These are phyloP conservation scores for Pachypsylla venusta DNA, from an alignment of 1,140 invertebrate species.

Conservation along the genomic window DNA sequence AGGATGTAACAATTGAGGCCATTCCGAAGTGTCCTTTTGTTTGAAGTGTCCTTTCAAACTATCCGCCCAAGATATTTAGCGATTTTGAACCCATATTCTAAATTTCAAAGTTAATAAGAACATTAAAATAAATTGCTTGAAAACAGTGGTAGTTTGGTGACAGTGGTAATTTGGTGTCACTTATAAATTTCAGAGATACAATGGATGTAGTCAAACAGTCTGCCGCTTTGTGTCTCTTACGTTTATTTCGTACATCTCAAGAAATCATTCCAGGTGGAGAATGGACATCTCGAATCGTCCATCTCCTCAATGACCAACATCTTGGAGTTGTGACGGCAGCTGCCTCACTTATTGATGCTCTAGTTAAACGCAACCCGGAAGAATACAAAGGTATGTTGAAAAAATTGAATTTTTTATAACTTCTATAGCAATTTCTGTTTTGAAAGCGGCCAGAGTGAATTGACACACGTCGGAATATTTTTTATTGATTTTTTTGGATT, in stretches of 20 bases:
- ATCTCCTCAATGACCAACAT: conserved; percentile 97
- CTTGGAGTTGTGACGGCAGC: conserved; percentile 98
- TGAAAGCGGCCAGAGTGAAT: too few species aligned
- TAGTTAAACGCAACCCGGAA: conserved; percentile 96
- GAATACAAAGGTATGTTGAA: conserved; percentile 99
- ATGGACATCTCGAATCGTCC: conserved; percentile 98
- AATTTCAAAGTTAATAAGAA: not conserved
- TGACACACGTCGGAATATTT: too few species aligned
- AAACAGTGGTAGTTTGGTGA: too few species aligned
- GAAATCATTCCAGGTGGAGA: conserved; percentile 94
- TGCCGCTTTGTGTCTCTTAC: conserved; percentile 87
- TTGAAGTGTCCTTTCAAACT: too few species aligned
- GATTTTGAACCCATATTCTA: not conserved
- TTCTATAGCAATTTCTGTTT: too few species aligned
- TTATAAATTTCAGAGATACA: conserved; percentile 82
- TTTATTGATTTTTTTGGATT: too few species aligned
- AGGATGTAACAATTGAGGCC: too few species aligned
- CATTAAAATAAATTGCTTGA: too few species aligned
- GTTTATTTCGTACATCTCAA: conserved; percentile 81
- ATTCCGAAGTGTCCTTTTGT: too few species aligned
- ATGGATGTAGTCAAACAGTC: conserved; percentile 99
- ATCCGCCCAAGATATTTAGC: not conserved
- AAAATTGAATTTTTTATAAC: too few species aligned
- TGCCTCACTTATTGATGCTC: conserved; percentile 91
- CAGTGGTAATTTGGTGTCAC: too few species aligned